Conservation (phyloP, 2,113 vertebrate species). For the Actinemys pallida region DNA sequence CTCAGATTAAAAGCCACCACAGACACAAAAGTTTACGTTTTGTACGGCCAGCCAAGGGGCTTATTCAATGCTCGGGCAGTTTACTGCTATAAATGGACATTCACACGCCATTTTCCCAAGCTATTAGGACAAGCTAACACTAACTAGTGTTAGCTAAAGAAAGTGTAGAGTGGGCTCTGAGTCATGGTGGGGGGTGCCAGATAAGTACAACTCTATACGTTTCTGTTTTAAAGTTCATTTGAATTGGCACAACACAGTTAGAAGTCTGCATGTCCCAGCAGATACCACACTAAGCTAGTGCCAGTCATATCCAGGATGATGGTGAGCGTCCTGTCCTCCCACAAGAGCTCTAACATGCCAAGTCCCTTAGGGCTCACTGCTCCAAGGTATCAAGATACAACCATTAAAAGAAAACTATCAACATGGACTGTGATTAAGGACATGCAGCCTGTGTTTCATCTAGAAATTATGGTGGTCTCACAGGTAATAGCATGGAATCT, state of each 20-base stretch:
- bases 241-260: no score
- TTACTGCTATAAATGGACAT: background rate
- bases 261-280: background rate
- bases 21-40: background rate
- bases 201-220: background rate
- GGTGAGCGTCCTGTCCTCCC: background rate
- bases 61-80: background rate
- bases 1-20: background rate
- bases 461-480: background rate
- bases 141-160: background rate
- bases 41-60: background rate
- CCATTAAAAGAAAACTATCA: no score
- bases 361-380: no score
- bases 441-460: background rate
- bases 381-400: no score
- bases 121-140: background rate
- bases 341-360: background rate
- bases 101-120: background rate
- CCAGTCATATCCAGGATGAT: background rate
- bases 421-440: background rate
- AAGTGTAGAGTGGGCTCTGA: background rate
- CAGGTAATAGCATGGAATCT: background rate
- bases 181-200: background rate
- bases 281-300: background rate
- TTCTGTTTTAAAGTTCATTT: no score